Evolutionary conservation across 2,888 invertebrate genomes (phyloP).

Genomic region (Stenchaetothrips biformis): DNA sequence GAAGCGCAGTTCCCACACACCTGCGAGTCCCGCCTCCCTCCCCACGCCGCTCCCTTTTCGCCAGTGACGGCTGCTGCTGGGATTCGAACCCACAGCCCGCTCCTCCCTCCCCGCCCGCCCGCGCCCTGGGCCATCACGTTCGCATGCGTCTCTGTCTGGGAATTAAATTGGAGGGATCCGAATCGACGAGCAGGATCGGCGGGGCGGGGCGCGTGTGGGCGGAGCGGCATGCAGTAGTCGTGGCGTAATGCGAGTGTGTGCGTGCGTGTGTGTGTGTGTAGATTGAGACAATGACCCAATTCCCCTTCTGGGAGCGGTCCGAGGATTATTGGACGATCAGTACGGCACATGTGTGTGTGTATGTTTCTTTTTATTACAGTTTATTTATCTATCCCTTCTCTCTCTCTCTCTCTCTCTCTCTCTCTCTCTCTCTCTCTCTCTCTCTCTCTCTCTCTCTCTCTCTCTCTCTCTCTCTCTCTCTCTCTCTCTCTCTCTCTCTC

Average conservation of each 20-base stretch:
- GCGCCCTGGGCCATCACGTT: neutral
- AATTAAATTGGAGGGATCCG: conserved; percentile 6
- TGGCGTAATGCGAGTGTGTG: neutral
- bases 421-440: neutral
- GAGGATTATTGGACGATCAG: neutral
- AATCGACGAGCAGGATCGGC: conserved; percentile 3
- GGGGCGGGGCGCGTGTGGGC: neutral
- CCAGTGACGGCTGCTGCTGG: too few relatives aligned
- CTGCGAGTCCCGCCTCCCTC: neutral
- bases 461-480: conserved; percentile 21
- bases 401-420: neutral
- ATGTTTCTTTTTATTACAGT: neutral
- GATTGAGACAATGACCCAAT: neutral
- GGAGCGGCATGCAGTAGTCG: neutral
- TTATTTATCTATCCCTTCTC: neutral
- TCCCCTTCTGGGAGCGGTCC: neutral
- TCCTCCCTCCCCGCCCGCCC: neutral
- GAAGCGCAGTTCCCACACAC: too few relatives aligned
- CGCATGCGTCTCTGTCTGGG: conserved; percentile 15
- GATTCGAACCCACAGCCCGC: neutral
- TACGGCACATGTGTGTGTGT: neutral
- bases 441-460: neutral
- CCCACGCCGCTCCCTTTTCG: neutral
- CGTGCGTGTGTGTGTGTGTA: neutral
- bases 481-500: neutral